A percentile compares a stretch with the other conserved stretches of the same genome.
phyloP scores from a whole-genome alignment of 2,797 vertebrate genomes.

The Poeciliopsis presidionis region DNA sequence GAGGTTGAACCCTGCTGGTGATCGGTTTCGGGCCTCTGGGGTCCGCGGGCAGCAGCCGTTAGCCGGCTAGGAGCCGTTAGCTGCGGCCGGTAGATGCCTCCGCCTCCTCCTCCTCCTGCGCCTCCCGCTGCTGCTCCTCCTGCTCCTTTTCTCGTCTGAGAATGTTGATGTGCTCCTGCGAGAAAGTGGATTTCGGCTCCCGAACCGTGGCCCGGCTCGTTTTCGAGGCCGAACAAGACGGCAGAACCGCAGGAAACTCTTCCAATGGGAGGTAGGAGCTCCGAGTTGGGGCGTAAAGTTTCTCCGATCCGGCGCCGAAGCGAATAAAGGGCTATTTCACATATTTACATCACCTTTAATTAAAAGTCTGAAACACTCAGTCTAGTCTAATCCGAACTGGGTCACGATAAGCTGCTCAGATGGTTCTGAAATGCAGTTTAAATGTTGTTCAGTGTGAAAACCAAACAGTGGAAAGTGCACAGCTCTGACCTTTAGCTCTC shows the following conservation, averaged over 20 bases:
- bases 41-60: constrained; percentile 30
- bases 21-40: constrained; percentile 40
- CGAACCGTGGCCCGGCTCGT: constrained; percentile 79
- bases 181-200: constrained; percentile 81
- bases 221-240: constrained; percentile 80
- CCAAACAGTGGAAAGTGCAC: background rate
- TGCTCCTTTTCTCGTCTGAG: constrained; percentile 10
- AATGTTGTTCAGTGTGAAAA: background rate
- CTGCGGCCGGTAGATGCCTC: constrained; percentile 54
- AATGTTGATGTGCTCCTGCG: constrained; percentile 85
- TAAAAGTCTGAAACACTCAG: background rate
- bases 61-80: constrained; percentile 51
- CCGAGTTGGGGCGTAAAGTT: background rate
- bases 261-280: constrained; percentile 84
- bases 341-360: background rate
- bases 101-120: background rate
- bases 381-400: background rate
- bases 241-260: constrained; percentile 77
- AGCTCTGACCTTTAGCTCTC: background rate
- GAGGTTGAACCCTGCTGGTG: constrained; percentile 33
- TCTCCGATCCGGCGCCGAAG: background rate
- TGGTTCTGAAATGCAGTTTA: background rate
- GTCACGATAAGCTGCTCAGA: background rate
- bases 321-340: background rate
- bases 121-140: background rate